Percentiles rank a stretch among this genome's conserved stretches.
These are phyloP conservation scores for Delichon dasypus DNA, from an alignment of 2,797 vertebrate species.

Conservation along the genomic window DNA sequence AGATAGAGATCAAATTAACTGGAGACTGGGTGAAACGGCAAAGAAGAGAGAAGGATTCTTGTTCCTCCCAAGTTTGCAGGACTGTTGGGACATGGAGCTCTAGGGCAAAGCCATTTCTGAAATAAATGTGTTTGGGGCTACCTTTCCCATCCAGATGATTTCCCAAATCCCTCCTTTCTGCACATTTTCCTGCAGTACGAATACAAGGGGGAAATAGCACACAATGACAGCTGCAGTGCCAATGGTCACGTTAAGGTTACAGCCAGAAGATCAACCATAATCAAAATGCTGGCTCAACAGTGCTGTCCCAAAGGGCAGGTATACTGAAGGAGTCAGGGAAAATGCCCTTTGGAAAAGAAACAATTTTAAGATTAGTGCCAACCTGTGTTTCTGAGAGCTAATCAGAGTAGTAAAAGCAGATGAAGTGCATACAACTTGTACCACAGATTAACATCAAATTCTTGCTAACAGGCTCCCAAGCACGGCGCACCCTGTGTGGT, in stretches of 20 bases:
- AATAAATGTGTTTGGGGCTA: not conserved
- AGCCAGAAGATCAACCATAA: not conserved
- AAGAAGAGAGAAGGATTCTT: not conserved
- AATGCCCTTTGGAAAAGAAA: not conserved
- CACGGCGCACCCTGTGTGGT: not conserved
- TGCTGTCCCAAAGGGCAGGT: not conserved
- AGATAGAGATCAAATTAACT: constrained; percentile 55
- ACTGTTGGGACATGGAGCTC: not conserved
- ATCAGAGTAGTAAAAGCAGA: not conserved
- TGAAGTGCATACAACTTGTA: not conserved
- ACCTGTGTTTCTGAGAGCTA: not conserved
- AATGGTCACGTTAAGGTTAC: not conserved
- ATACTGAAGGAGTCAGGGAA: not conserved
- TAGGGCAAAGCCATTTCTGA: constrained; percentile 14
- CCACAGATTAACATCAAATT: not conserved
- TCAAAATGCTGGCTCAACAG: not conserved
- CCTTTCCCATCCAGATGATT: not conserved
- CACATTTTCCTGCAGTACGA: not conserved
- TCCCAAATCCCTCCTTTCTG: not conserved
- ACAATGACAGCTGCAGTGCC: not conserved
- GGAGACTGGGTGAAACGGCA: not conserved
- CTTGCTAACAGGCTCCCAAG: not conserved
- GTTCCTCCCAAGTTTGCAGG: not conserved
- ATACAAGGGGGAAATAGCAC: not conserved
- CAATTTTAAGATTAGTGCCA: not conserved